Base-by-base conservation (phyloP, 2,888 invertebrate species). In the Ochlodes sylvanus region DNA sequence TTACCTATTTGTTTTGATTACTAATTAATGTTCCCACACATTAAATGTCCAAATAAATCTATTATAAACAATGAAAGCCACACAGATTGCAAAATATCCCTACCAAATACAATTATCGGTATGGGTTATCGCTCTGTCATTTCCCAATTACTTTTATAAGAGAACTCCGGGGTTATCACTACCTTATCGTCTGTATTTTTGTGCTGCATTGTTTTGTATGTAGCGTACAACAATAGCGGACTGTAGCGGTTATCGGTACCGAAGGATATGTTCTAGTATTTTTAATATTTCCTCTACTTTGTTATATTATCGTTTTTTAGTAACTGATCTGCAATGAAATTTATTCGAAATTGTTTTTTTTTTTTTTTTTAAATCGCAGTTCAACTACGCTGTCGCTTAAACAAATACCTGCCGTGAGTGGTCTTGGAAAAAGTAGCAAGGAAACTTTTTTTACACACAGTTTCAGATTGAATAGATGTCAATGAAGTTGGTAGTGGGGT, bases 141-240 rank as follows among this genome's bases (percentile, higher is more conserved):
- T 83, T 83, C 79, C 79, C 79, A 77, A 77, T 79, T 84, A 78
- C 75, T 79, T 75, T 71, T 72, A 71, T 79, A 81, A 72, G 71
- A 73, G 75, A 74, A 75, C 76, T 77, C 74, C 73, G 69, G 63
- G 79, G 81, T 84, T 84, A 84, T 82, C 82, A 70, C 75, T 66
- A 68, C 52, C 56, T 74, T 79, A 80, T 82, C 77, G 69, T 72
- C 66, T 73, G 69, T 79, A 72, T 78, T 81, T 75, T 76, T 74
- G 73, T 78, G 71, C 69, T 70, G 76, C 77, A 79, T 83, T 84
- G 78, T 80, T 79, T 75, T 68, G 54, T 61, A 70, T 63, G 67
- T 72, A 72, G 72, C 72, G 71, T 64, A 69, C 61, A 66, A 76
- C 73, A 72, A 70, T 71, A 71, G 63, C 66, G 67, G 70, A 70